Base-by-base conservation (phyloP, 2,113 vertebrate genomes). In the Erinaceus europaeus region DNA sequence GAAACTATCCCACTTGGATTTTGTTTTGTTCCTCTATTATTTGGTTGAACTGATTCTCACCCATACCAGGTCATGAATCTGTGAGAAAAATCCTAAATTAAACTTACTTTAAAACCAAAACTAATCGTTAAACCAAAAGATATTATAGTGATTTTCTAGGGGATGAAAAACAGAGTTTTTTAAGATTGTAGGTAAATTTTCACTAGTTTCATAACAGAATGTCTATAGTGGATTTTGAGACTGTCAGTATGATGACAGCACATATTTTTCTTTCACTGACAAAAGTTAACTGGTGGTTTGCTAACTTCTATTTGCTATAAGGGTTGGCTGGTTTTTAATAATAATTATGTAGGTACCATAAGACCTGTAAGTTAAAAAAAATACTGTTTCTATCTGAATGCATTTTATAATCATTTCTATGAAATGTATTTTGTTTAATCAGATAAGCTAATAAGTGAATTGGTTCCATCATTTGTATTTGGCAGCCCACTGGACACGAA, bases 331-430 rank as follows among this genome's bases (percentile, higher is more conserved):
- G 76, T 91, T 95, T 95, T 94, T 73, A 72, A 92, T 94, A 96
- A 87, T 91, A 93, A 96, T 78, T 96, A 96, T 91, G 94, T 96
- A 96, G 92, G 78, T 91, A 94, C 91, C 62, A 55, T 72, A 48
- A 92, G 78, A 84, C 88, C 83, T 95, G 3, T 95, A 95, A 95
- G 76, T 93, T 92, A 90, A 85, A 90, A 73, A 29, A 90, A 94
- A 93, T 55, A 95, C 93, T 95, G 95, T 97, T 94, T 95, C 94
- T 94, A 94, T 95, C 95, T 91, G 46, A 95, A 92, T 96, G 94
- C 90, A 95, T 96, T 97, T 97, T 97, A 95, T 96, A 97, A 96
- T 95, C 97, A 97, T 98, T 98, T 98, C 97, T 97, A 94, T 98
- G 97, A 98, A 98, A 98, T 98, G 97, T 97, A 96, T 93, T 96